A percentile compares a stretch with the other conserved stretches of the same genome.
Conservation (phyloP, 1,140 invertebrate genomes). For the Augochlora pura region DNA sequence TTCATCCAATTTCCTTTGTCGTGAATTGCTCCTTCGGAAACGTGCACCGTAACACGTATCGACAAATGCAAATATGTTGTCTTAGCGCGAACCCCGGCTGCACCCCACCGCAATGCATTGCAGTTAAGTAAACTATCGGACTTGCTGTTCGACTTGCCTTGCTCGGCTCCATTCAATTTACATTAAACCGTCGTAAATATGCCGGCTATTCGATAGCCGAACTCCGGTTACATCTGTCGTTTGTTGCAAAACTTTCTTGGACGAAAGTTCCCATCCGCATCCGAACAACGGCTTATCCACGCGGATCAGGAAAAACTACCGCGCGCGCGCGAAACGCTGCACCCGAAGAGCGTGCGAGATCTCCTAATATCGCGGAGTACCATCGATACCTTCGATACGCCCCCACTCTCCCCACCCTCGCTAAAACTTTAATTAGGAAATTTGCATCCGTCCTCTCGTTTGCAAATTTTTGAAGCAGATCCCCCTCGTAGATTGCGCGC, state of each 20-base stretch:
- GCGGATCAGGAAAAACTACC: slow-evolving; percentile 34
- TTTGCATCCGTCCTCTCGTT: neutral
- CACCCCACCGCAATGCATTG: slow-evolving; percentile 13
- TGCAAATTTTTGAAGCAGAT: neutral
- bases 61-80: slow-evolving; percentile 29
- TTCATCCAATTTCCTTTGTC: neutral
- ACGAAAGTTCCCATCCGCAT: slow-evolving; percentile 31
- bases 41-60: slow-evolving; percentile 1
- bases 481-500: neutral
- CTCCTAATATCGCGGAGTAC: neutral
- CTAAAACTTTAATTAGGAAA: slow-evolving; percentile 13
- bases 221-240: slow-evolving; percentile 33
- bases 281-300: slow-evolving; percentile 37
- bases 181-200: slow-evolving; percentile 37
- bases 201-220: slow-evolving; percentile 28
- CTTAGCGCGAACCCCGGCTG: slow-evolving; percentile 21
- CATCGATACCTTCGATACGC: slow-evolving; percentile 6
- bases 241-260: slow-evolving; percentile 5
- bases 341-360: neutral
- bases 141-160: slow-evolving; percentile 7
- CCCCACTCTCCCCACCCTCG: no score
- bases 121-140: slow-evolving; percentile 24
- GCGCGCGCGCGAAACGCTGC: slow-evolving; percentile 26
- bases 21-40: neutral
- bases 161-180: slow-evolving; percentile 28